Evolutionary conservation across 2,797 vertebrate species (phyloP).

Genomic region (Hozukius guyotensis): DNA sequence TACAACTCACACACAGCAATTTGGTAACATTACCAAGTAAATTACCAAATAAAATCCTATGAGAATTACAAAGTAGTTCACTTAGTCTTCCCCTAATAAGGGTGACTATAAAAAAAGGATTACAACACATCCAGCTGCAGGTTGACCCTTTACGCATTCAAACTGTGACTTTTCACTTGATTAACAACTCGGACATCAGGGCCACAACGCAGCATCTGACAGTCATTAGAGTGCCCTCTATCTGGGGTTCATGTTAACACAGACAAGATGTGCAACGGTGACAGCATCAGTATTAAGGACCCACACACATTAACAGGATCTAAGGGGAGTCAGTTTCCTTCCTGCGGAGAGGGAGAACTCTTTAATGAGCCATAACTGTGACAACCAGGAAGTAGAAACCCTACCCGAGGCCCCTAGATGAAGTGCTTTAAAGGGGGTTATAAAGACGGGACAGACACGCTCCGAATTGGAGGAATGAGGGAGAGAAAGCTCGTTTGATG

Average conservation of each 20-base stretch:
- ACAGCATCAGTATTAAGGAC: slow-evolving; percentile 53
- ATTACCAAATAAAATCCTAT: neutral
- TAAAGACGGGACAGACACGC: slow-evolving; percentile 60
- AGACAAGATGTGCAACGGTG: slow-evolving; percentile 72
- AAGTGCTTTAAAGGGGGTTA: slow-evolving; percentile 54
- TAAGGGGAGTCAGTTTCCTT: slow-evolving; percentile 64
- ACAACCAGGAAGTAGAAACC: slow-evolving; percentile 75
- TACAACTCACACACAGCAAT: neutral
- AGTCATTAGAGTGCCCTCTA: slow-evolving; percentile 61
- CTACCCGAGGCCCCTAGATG: slow-evolving; percentile 70
- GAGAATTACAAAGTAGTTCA: neutral
- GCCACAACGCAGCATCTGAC: slow-evolving; percentile 55
- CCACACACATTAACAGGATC: slow-evolving; percentile 66
- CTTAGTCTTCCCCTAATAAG: neutral
- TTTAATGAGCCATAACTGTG: slow-evolving; percentile 78
- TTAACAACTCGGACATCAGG: slow-evolving; percentile 27
- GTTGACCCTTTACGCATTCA: neutral
- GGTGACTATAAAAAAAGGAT: neutral
- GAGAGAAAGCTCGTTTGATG: slow-evolving; percentile 62
- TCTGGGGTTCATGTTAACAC: slow-evolving; percentile 60
- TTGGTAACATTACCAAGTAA: too few relatives aligned
- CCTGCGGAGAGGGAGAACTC: slow-evolving; percentile 58
- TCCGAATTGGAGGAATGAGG: slow-evolving; percentile 32
- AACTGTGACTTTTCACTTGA: slow-evolving; percentile 26
- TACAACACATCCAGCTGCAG: neutral